These are phyloP conservation scores for Steatornis caripensis DNA, from an alignment of 2,113 vertebrate genomes.

Conservation along the genomic window DNA sequence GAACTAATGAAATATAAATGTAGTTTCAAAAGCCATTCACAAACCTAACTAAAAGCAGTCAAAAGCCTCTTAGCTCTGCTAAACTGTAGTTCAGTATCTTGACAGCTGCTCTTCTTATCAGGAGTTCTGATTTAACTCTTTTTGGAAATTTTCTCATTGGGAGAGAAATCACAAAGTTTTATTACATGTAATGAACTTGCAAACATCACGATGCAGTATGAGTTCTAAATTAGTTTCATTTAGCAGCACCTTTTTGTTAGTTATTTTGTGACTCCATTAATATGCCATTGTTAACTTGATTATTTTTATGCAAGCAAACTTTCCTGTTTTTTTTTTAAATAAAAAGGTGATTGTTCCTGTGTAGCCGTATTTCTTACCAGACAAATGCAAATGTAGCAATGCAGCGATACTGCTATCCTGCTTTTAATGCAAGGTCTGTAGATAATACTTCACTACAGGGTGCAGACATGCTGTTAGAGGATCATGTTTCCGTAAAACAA, in stretches of 20 bases:
- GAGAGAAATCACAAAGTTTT: neutral
- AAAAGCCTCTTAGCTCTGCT: neutral
- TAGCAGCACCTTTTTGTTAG: neutral
- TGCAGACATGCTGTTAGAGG: slow-evolving; percentile 6
- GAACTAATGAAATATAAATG: neutral
- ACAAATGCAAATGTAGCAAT: neutral
- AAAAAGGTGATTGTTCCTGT: neutral
- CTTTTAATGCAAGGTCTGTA: slow-evolving; percentile 4
- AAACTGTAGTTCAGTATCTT: neutral
- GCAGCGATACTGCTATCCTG: neutral
- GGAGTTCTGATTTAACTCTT: neutral
- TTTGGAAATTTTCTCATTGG: neutral
- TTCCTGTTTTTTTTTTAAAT: neutral
- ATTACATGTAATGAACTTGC: neutral
- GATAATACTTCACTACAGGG: neutral
- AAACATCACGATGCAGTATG: neutral
- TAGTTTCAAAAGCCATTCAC: neutral
- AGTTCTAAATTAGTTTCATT: neutral
- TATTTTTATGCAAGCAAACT: neutral
- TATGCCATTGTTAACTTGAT: neutral
- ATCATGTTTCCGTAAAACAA: slow-evolving; percentile 46
- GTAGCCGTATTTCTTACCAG: neutral
- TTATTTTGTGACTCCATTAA: neutral
- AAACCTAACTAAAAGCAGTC: neutral
- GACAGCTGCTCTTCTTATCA: neutral